Conservation (phyloP, 2,888 invertebrate genomes). For the Cenopis cana region DNA sequence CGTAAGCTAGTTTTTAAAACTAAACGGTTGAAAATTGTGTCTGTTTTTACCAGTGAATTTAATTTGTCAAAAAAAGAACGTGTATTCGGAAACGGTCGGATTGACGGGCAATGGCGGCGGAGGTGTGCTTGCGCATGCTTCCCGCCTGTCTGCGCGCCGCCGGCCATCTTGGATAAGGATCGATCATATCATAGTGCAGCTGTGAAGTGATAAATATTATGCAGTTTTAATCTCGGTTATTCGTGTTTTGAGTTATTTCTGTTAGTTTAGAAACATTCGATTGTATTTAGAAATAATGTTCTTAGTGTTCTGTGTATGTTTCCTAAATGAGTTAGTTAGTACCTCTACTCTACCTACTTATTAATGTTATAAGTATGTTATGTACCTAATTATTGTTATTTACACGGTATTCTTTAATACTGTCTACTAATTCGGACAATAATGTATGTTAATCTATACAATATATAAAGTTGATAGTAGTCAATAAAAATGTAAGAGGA, state of each 20-base stretch:
- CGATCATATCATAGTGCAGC: constrained; percentile 84
- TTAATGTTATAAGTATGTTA: neutral
- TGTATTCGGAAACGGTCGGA: constrained; percentile 64
- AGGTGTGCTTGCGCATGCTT: constrained; percentile 76
- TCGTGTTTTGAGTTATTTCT: constrained; percentile 60
- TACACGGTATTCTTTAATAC: too few species aligned
- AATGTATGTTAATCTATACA: too few species aligned
- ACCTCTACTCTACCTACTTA: too few species aligned
- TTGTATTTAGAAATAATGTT: neutral
- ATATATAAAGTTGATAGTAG: too few species aligned
- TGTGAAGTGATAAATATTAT: constrained; percentile 78
- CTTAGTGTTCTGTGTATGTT: neutral
- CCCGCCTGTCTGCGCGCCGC: constrained; percentile 74
- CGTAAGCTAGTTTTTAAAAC: too few species aligned
- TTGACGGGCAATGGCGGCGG: constrained; percentile 70
- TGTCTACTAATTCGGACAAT: too few species aligned
- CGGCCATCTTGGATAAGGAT: constrained; percentile 83
- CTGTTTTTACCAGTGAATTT: neutral
- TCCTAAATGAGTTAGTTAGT: neutral
- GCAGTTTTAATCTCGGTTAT: constrained; percentile 56
- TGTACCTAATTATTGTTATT: too few species aligned
- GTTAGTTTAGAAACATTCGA: neutral
- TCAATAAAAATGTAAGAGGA: too few species aligned
- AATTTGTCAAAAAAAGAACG: constrained; percentile 12
- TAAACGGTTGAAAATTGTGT: neutral